phyloP scores from a whole-genome alignment of 1,140 invertebrate genomes.

The Drosophila nigromelanica region DNA sequence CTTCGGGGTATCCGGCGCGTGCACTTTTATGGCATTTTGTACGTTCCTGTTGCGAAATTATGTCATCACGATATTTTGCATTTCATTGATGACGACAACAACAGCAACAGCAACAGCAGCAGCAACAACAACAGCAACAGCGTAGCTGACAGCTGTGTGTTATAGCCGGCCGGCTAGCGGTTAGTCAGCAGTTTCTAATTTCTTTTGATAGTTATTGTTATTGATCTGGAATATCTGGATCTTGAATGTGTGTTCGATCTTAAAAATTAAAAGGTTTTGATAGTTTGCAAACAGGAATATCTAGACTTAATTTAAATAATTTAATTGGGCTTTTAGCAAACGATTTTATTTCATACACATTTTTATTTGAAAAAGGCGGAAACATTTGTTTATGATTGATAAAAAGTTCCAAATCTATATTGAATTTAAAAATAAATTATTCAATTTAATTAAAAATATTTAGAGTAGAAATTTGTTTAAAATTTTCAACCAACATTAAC shows the following conservation, averaged over 20 bases:
- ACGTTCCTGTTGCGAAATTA: slow-evolving; percentile 57
- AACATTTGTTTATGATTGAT: no score
- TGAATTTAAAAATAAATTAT: no score
- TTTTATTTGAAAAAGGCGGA: no score
- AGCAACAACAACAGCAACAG: not conserved
- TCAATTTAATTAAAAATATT: no score
- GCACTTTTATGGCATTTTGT: slow-evolving; percentile 60
- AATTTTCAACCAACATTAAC: no score
- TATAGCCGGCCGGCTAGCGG: slow-evolving; percentile 22
- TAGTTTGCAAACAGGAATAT: not conserved
- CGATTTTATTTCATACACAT: no score
- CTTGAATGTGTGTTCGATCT: not conserved
- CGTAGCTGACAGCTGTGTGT: slow-evolving; percentile 10
- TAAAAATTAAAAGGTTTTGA: not conserved
- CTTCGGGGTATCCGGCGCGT: slow-evolving; percentile 27
- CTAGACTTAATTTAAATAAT: not conserved
- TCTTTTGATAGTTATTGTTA: not conserved
- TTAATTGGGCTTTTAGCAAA: no score
- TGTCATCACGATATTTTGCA: slow-evolving; percentile 61
- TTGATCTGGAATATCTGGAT: not conserved
- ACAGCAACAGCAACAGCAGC: not conserved
- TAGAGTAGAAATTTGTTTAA: no score
- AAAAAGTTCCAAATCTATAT: no score
- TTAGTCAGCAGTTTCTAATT: slow-evolving; percentile 24
- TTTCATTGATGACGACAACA: slow-evolving; percentile 37